These are phyloP conservation scores for Serilophus lunatus DNA, from an alignment of 2,113 vertebrate species.

Conservation along the genomic window DNA sequence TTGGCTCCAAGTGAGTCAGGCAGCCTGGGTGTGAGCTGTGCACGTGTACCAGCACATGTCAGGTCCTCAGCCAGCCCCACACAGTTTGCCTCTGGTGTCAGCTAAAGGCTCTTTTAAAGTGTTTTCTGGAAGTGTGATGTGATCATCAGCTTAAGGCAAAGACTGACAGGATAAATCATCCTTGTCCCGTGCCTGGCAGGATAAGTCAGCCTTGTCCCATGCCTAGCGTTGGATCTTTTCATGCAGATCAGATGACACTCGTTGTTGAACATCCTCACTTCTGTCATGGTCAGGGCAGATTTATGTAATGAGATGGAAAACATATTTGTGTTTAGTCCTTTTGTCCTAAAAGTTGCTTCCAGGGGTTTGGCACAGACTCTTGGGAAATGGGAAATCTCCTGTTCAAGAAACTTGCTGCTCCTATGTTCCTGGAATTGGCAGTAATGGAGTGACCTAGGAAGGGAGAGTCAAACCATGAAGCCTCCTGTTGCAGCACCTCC, in stretches of 20 bases:
- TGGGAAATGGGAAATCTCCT: not conserved
- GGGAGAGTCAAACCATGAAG: not conserved
- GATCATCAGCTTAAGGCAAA: not conserved
- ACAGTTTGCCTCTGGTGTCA: constrained; percentile 23
- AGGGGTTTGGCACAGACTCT: not conserved
- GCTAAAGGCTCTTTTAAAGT: not conserved
- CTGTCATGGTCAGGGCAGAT: not conserved
- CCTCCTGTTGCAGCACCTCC: not conserved
- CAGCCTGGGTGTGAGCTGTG: not conserved
- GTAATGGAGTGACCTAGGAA: not conserved
- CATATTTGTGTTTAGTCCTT: not conserved
- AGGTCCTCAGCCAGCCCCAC: not conserved
- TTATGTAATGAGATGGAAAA: not conserved
- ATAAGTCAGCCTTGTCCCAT: not conserved
- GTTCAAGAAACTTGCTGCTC: not conserved
- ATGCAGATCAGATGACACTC: accelerated
- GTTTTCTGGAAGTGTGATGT: not conserved
- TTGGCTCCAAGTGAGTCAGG: not conserved
- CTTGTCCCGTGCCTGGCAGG: not conserved
- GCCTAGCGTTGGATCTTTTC: not conserved
- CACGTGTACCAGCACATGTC: not conserved
- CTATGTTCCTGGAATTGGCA: accelerated
- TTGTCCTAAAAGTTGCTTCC: not conserved
- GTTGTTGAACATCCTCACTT: accelerated
- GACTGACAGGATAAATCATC: constrained; percentile 12